Percentiles rank a stretch among this genome's conserved stretches.
Conservation (phyloP, 2,797 vertebrate species). For the Diglossa cyanea region DNA sequence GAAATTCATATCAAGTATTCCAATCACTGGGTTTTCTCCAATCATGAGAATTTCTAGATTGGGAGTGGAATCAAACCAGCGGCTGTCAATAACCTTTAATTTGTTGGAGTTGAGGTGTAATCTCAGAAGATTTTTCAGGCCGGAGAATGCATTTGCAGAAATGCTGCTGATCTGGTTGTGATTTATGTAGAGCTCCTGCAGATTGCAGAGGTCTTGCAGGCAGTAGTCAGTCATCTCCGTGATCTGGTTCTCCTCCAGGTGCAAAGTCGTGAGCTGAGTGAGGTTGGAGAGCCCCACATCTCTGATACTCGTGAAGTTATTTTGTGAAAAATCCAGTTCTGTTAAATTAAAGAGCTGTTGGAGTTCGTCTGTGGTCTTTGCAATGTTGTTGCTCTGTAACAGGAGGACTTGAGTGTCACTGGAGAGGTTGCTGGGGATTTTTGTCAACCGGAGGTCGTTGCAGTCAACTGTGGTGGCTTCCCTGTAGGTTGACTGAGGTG, state of each 20-base stretch:
- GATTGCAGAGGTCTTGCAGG: conserved; percentile 89
- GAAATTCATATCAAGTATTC: conserved; percentile 94
- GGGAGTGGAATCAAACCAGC: conserved; percentile 94
- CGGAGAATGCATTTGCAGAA: conserved; percentile 89
- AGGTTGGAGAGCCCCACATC: conserved; percentile 92
- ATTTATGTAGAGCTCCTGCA: conserved; percentile 97
- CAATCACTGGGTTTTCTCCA: conserved; percentile 94
- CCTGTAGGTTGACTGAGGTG: conserved; percentile 95
- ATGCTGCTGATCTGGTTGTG: conserved; percentile 95
- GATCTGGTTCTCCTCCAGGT: conserved; percentile 96
- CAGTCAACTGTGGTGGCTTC: conserved; percentile 97
- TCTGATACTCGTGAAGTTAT: conserved; percentile 91
- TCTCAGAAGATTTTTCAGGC: conserved; percentile 88
- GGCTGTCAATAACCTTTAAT: conserved; percentile 88
- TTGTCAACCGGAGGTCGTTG: conserved; percentile 92
- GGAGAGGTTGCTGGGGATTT: conserved; percentile 92
- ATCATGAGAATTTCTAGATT: conserved; percentile 98
- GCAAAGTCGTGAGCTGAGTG: conserved; percentile 92
- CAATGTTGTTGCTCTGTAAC: conserved; percentile 96
- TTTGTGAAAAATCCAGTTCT: conserved; percentile 95
- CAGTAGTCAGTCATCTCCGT: conserved; percentile 91
- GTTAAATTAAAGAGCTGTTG: conserved; percentile 94
- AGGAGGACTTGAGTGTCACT: conserved; percentile 95
- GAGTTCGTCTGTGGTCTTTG: conserved; percentile 87
- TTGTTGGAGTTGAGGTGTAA: conserved; percentile 96